Percentiles rank a stretch among this genome's conserved stretches.
Conservation (phyloP, 2,888 invertebrate genomes). For the Parapristionchus giblindavisi region DNA sequence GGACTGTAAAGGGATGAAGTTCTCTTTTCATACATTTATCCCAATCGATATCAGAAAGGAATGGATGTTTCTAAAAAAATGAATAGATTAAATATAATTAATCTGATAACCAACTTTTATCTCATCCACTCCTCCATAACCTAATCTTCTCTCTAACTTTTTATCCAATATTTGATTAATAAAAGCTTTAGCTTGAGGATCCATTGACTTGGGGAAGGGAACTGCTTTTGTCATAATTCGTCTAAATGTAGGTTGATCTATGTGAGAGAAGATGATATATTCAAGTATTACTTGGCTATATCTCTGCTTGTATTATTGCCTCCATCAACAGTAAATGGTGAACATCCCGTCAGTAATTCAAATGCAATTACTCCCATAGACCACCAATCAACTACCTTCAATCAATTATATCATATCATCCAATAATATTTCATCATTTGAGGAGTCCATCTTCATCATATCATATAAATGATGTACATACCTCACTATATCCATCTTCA, state of each 20-base stretch:
- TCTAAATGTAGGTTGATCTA: neutral
- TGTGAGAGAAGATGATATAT: slow-evolving; percentile 1
- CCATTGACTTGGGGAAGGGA: slow-evolving; percentile 85
- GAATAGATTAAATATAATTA: neutral
- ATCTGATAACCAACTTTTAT: slow-evolving; percentile 77
- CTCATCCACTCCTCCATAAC: slow-evolving; percentile 87
- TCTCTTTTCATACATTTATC: slow-evolving; percentile 81
- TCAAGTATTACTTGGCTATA: slow-evolving; percentile 79
- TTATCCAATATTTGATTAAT: slow-evolving; percentile 86
- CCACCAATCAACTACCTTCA: slow-evolving; percentile 93
- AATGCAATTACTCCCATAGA: slow-evolving; percentile 91
- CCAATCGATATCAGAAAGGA: slow-evolving; percentile 81
- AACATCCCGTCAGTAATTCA: slow-evolving; percentile 93
- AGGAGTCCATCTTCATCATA: neutral
- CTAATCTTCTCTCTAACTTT: slow-evolving; percentile 86
- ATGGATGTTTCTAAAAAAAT: slow-evolving; percentile 44
- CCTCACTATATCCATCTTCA: slow-evolving; percentile 56
- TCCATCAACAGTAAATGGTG: slow-evolving; percentile 95
- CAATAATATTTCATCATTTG: neutral
- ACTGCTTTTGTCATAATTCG: slow-evolving; percentile 88
- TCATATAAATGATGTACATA: neutral
- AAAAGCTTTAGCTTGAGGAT: slow-evolving; percentile 80
- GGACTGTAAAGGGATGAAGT: slow-evolving; percentile 87
- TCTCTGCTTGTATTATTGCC: slow-evolving; percentile 92
- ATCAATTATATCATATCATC: neutral